phyloP scores from a whole-genome alignment of 2,113 vertebrate genomes.

The Phaethon lepturus region DNA sequence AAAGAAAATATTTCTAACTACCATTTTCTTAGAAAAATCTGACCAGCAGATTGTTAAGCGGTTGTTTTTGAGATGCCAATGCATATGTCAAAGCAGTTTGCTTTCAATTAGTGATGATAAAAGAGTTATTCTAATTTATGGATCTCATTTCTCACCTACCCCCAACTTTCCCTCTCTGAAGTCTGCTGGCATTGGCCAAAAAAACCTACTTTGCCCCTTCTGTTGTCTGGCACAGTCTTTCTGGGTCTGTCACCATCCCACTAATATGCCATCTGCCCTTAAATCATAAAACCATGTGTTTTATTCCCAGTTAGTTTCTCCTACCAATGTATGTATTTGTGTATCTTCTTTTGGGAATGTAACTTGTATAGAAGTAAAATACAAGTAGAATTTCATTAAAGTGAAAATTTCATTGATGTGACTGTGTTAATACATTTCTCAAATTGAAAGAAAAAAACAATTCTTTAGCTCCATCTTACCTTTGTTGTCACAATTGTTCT shows the following conservation, averaged over 20 bases:
- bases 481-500: not conserved
- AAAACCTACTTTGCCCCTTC: not conserved
- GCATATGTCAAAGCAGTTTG: not conserved
- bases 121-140: not conserved
- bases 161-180: not conserved
- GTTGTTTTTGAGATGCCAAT: not conserved
- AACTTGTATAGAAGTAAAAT: not conserved
- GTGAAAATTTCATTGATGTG: not conserved
- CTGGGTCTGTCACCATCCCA: not conserved
- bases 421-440: not conserved
- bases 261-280: slow-evolving; percentile 39
- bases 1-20: not conserved
- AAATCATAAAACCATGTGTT: not conserved
- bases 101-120: not conserved
- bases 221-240: slow-evolving; percentile 9
- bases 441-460: not conserved
- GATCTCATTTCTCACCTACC: not conserved
- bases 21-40: not conserved
- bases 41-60: not conserved
- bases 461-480: not conserved
- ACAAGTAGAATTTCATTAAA: not conserved
- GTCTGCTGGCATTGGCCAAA: not conserved
- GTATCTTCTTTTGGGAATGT: not conserved
- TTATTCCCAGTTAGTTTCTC: not conserved
- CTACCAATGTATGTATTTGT: not conserved